Evolutionary conservation across 2,797 vertebrate genomes (phyloP).

Genomic region (Clangula hyemalis): DNA sequence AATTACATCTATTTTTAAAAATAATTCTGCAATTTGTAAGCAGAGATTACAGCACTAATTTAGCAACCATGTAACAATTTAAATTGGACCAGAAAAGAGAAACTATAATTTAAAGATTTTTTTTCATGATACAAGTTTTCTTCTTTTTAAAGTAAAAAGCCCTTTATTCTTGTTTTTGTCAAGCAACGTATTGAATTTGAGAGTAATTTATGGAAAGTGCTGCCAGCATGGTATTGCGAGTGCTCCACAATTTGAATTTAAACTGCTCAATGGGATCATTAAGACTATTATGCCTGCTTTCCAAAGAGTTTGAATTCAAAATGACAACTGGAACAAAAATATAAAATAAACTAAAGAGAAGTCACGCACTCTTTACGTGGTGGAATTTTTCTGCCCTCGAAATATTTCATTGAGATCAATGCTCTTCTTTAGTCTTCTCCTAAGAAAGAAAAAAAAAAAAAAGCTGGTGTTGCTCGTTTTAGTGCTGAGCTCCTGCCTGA

Average conservation of each 20-base stretch:
- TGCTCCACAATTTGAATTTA: constrained; percentile 84
- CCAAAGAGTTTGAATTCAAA: constrained; percentile 79
- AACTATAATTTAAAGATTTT: constrained; percentile 79
- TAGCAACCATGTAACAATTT: constrained; percentile 74
- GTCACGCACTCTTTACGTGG: constrained; percentile 59
- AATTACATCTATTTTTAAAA: constrained; percentile 67
- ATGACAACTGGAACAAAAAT: constrained; percentile 78
- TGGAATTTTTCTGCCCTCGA: constrained; percentile 68
- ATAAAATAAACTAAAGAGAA: constrained; percentile 71
- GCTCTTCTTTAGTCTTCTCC: constrained; percentile 49
- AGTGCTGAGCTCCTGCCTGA: constrained; percentile 39
- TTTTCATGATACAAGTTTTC: constrained; percentile 61
- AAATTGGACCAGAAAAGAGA: constrained; percentile 76
- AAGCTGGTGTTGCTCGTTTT: constrained; percentile 60
- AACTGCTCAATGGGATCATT: constrained; percentile 83
- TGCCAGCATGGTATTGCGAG: constrained; percentile 78
- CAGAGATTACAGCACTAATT: constrained; percentile 69
- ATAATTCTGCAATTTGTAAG: constrained; percentile 68
- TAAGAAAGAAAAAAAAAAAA: constrained; percentile 25
- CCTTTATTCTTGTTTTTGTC: constrained; percentile 69
- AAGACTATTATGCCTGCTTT: constrained; percentile 84
- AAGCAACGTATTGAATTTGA: constrained; percentile 77
- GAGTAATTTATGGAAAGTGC: constrained; percentile 82
- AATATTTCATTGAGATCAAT: constrained; percentile 67
- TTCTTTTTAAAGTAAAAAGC: constrained; percentile 68